These are phyloP conservation scores for Chondrosia reniformis DNA, from an alignment of 37 sponge, comb jelly and placozoan species.

Conservation along the genomic window DNA sequence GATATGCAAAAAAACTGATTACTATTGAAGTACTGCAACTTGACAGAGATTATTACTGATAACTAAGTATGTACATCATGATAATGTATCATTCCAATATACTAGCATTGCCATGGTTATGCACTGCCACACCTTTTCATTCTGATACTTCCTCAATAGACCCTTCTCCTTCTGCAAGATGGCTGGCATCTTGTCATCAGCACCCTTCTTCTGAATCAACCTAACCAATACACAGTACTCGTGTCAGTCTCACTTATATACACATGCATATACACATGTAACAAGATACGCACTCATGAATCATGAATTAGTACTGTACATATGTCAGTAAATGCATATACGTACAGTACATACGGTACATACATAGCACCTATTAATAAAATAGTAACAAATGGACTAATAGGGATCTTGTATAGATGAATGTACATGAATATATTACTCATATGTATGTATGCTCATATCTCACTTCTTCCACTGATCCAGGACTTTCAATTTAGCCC, in stretches of 20 bases:
- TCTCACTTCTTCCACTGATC: conserved; percentile 38
- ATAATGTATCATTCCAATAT: neutral
- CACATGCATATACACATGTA: neutral
- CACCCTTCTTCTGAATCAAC: conserved; percentile 66
- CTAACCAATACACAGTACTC: neutral
- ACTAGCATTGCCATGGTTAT: neutral
- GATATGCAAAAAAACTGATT: too few relatives aligned
- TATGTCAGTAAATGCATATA: neutral
- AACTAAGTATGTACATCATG: neutral
- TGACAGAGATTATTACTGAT: neutral
- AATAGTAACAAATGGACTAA: too few relatives aligned
- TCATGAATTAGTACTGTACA: neutral
- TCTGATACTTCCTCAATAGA: conserved; percentile 58
- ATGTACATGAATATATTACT: too few relatives aligned
- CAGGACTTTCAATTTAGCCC: conserved; percentile 31
- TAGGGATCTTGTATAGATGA: too few relatives aligned
- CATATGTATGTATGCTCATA: conserved; percentile 8
- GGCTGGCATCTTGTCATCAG: conserved; percentile 84
- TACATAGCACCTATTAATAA: too few relatives aligned
- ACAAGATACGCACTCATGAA: neutral
- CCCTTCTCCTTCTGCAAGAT: conserved; percentile 62
- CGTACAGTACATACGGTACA: neutral
- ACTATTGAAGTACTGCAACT: neutral
- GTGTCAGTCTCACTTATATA: neutral
- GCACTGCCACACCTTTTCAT: conserved; percentile 42